Percentiles rank a stretch among this genome's conserved stretches.
Conservation (phyloP, 2,888 invertebrate species). For the Amiota mariae region DNA sequence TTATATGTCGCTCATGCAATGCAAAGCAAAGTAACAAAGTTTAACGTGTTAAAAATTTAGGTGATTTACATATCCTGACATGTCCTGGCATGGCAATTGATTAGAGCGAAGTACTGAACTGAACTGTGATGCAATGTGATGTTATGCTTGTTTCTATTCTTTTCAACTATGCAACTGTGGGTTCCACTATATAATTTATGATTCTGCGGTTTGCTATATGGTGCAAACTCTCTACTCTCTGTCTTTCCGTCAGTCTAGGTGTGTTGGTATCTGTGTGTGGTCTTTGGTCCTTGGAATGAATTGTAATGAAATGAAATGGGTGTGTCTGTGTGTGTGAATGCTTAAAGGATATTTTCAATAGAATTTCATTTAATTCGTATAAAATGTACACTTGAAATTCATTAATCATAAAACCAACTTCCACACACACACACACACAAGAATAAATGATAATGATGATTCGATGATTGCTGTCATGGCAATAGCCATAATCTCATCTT, state of each 20-base stretch:
- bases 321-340: neutral
- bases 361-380: neutral
- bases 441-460: slow-evolving; percentile 1
- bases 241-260: too few species aligned
- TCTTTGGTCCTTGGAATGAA: neutral
- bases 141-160: too few species aligned
- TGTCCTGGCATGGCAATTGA: slow-evolving; percentile 5
- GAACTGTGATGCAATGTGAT: neutral
- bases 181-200: neutral
- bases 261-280: too few species aligned
- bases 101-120: neutral
- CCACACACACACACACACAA: neutral
- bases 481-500: too few species aligned
- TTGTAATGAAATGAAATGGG: too few species aligned
- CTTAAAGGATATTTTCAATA: too few species aligned
- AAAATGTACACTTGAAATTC: slow-evolving; percentile 12
- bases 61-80: neutral
- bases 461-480: too few species aligned
- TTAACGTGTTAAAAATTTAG: slow-evolving; percentile 1
- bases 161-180: too few species aligned
- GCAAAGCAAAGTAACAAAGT: too few species aligned
- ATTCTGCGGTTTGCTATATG: neutral
- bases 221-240: too few species aligned
- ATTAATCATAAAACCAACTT: slow-evolving; percentile 13
- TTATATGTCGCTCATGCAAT: too few species aligned